These are phyloP conservation scores for Thunnus thynnus DNA, from an alignment of 2,113 vertebrate species.

Conservation along the genomic window DNA sequence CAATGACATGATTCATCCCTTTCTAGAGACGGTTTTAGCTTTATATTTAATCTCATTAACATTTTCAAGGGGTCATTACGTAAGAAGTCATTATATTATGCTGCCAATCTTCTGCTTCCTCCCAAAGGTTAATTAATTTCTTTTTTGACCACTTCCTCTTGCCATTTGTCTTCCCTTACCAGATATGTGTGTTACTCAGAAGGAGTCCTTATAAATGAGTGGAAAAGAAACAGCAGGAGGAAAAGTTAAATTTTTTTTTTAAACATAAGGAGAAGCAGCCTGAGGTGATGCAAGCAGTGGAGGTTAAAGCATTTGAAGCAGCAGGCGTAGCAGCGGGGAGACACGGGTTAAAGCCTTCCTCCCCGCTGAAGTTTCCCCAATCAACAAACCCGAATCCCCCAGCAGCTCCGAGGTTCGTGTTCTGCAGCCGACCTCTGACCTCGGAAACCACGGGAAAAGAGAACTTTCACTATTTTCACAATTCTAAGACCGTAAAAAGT, in stretches of 20 bases:
- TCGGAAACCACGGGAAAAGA: not conserved
- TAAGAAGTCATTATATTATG: conserved; percentile 17
- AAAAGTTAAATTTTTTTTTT: conserved; percentile 19
- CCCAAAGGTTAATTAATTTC: conserved; percentile 60
- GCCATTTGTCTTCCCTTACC: conserved; percentile 6
- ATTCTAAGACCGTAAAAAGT: not conserved
- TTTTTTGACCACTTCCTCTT: not conserved
- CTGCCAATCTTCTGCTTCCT: conserved; percentile 36
- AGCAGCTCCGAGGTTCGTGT: not conserved
- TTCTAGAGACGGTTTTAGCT: not conserved
- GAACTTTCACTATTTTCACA: not conserved
- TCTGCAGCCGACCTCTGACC: conserved; percentile 1
- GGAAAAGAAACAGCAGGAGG: not conserved
- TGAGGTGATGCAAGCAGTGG: not conserved
- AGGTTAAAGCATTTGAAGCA: conserved; percentile 3
- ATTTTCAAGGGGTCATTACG: conserved; percentile 27
- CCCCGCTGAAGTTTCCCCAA: not conserved
- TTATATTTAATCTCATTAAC: conserved; percentile 50
- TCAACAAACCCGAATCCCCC: too few species aligned
- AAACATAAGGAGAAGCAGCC: not conserved
- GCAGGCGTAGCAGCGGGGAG: not conserved
- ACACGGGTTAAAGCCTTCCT: not conserved
- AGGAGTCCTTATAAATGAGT: not conserved
- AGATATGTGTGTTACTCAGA: not conserved
- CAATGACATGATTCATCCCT: not conserved